Base-by-base conservation (phyloP, 2,113 vertebrate genomes). In the Coturnix japonica region DNA sequence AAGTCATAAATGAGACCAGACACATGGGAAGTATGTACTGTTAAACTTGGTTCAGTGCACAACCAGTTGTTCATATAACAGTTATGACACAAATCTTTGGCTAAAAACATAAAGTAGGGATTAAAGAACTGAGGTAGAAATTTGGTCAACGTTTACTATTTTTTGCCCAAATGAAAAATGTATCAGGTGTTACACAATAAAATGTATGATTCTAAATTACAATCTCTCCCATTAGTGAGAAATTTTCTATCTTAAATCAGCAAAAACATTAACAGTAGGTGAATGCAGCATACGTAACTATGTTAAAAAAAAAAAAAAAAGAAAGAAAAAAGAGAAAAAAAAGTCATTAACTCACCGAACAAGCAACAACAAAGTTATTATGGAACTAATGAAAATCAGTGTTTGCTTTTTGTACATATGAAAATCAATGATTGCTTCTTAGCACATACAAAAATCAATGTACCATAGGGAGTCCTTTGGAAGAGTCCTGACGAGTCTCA, bases 201-300 rank as follows among this genome's bases (percentile, higher is more conserved):
- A 93, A 73, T 44, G 37, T 33, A 13, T 67, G 53, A 87, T 51
- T 31, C 46, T 72, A 87, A 93, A 91, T 87, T 70, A 60, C 33
- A 33, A 77, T 87, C 9, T 44, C 44, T 60, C 90, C 54, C 70
- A 78, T 91, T 90, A 90, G 6, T 43, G 15, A 66, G 57, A 89
- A 77, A 70, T 89, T 89, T 82, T 95, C 77, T 95, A 49, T 94
- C 81, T 95, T 76, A 86, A 90, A 74, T 25, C 39, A 78, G n/a
- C 20, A 94, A 88, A 83, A 43, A 67, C 22, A 49, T 49, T 63
- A 94, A 89, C 72, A 80, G 43, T 71, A 90, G 35, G 11, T 89
- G 20, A 77, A 10, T 54, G 25, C 57, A 81, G 39, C 33, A 25
- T 39, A 33, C 10, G 6, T 30, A 69, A 41, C 8, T 64, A 63